Conservation (phyloP, 2,888 invertebrate genomes). For the Drosophila affinis region DNA sequence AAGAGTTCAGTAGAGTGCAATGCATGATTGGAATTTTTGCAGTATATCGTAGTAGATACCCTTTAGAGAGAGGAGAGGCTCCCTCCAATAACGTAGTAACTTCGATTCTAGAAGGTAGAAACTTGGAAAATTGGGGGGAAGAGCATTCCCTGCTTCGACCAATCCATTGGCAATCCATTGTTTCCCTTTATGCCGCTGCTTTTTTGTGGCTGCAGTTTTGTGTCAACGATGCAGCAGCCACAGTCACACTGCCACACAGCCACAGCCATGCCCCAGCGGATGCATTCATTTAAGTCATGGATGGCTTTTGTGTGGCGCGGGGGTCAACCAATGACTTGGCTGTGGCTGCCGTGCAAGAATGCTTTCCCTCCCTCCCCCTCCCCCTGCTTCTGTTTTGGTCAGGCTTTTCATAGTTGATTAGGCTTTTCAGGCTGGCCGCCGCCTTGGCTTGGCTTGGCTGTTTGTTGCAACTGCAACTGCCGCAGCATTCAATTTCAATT, state of each 20-base stretch:
- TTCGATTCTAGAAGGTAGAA: not conserved
- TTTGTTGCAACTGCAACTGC: no score
- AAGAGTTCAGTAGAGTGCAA: constrained; percentile 39
- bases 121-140: not conserved
- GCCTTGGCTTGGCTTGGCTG: no score
- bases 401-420: constrained; percentile 14
- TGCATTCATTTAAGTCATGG: constrained; percentile 63
- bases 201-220: constrained; percentile 8
- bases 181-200: not conserved
- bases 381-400: constrained; percentile 42
- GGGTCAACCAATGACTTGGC: constrained; percentile 9
- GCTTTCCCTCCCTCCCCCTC: constrained; percentile 36
- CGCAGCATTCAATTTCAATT: constrained; percentile 10
- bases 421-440: not conserved
- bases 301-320: constrained; percentile 3
- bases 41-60: not conserved
- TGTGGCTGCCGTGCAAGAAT: constrained; percentile 58
- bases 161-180: not conserved
- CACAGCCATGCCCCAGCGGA: constrained; percentile 46
- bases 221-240: constrained; percentile 5
- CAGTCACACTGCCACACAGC: no score
- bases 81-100: not conserved
- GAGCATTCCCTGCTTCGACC: not conserved
- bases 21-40: constrained; percentile 40
- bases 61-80: not conserved